Evolutionary conservation across 2,888 invertebrate species (phyloP).

Genomic region (Protophormia terraenovae): DNA sequence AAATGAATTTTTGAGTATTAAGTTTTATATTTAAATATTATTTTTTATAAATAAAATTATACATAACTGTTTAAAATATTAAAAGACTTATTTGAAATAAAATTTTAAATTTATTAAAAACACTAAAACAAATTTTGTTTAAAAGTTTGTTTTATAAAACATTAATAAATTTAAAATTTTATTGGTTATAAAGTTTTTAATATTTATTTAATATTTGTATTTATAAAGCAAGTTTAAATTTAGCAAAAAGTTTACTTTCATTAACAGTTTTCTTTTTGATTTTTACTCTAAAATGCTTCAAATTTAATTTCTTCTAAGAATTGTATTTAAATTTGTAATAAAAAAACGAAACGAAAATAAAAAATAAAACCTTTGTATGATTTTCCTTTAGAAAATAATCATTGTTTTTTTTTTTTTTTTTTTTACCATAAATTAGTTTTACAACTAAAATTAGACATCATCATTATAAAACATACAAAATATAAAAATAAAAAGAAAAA

Average conservation of each 20-base stretch:
- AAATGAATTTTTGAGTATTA: too few species aligned
- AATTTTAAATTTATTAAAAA: too few species aligned
- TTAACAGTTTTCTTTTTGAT: background rate
- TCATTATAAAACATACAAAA: background rate
- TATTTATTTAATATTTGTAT: background rate
- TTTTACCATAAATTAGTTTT: constrained; percentile 46
- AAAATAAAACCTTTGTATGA: constrained; percentile 39
- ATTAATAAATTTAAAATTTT: too few species aligned
- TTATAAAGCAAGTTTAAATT: background rate
- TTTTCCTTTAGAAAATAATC: constrained; percentile 34
- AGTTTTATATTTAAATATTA: too few species aligned
- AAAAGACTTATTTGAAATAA: too few species aligned
- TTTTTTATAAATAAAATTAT: too few species aligned
- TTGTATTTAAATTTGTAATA: too few species aligned
- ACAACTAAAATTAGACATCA: constrained; percentile 28
- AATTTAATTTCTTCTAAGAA: background rate
- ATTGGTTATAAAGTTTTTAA: background rate
- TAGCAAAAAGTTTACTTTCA: background rate
- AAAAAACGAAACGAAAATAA: background rate
- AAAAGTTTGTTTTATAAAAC: too few species aligned
- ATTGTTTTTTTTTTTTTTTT: constrained; percentile 12
- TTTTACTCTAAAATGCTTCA: background rate
- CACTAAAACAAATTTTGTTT: too few species aligned
- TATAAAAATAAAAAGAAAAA: constrained; percentile 46
- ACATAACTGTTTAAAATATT: too few species aligned